phyloP scores from a whole-genome alignment of 1,140 invertebrate genomes.

The Cyrtorhinus lividipennis region DNA sequence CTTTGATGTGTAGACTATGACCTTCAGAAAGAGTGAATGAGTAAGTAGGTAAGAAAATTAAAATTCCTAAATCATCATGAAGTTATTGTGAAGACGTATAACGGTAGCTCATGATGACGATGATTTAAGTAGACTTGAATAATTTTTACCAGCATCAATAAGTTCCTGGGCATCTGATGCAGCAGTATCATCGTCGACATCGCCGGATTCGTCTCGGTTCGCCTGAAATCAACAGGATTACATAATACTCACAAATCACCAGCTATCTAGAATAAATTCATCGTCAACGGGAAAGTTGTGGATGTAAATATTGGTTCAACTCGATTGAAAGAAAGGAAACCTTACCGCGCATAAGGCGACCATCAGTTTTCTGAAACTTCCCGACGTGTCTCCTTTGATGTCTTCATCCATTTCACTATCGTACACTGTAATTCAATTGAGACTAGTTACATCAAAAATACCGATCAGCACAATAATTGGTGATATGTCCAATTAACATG shows the following conservation, averaged over 20 bases:
- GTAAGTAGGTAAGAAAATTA: too few species aligned
- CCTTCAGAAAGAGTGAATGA: too few species aligned
- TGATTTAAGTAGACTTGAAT: too few species aligned
- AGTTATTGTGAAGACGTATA: too few species aligned
- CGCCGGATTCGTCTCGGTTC: constrained; percentile 64
- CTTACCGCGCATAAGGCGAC: constrained; percentile 49
- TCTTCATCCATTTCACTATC: constrained; percentile 71
- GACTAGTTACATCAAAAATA: constrained; percentile 6
- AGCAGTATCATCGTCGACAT: constrained; percentile 36
- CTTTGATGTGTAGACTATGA: too few species aligned
- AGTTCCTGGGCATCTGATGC: constrained; percentile 40
- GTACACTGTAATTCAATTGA: constrained; percentile 57
- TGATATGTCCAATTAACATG: neutral
- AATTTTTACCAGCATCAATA: constrained; percentile 35
- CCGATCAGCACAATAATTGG: too few species aligned
- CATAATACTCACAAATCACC: neutral
- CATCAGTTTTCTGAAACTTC: constrained; percentile 80
- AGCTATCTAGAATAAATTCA: too few species aligned
- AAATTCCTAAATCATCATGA: too few species aligned
- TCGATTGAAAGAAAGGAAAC: too few species aligned
- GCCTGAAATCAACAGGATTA: constrained; percentile 41
- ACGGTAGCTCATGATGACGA: too few species aligned
- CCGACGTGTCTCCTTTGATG: constrained; percentile 83
- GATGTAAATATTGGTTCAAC: too few species aligned
- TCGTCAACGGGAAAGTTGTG: too few species aligned